These are phyloP conservation scores for Hormiphora californensis DNA, from an alignment of 37 sponge, comb jelly and placozoan genomes.

Conservation along the genomic window DNA sequence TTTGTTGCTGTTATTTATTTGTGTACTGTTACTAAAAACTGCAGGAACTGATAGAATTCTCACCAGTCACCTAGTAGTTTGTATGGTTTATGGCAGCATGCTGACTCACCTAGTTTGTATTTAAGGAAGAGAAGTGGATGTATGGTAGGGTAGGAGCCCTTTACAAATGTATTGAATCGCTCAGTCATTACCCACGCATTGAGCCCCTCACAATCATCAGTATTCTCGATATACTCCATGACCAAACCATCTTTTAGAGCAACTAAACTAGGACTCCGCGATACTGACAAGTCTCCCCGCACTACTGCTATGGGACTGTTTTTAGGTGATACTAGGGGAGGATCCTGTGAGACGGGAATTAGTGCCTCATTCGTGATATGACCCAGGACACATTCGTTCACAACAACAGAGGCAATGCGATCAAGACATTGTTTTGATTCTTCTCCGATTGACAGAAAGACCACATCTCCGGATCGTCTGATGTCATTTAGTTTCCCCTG, in stretches of 20 bases:
- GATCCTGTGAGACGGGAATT: too few species aligned
- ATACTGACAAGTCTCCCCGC: too few species aligned
- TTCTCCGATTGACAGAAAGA: neutral
- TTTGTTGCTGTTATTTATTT: too few species aligned
- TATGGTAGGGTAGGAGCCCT: conserved; percentile 27
- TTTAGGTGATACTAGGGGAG: too few species aligned
- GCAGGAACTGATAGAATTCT: too few species aligned
- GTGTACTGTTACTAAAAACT: too few species aligned
- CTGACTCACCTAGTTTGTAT: conserved; percentile 26
- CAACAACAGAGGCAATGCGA: neutral
- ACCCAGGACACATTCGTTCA: conserved; percentile 5
- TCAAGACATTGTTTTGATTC: neutral
- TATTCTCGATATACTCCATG: neutral
- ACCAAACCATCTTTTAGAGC: conserved; percentile 3
- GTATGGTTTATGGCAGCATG: too few species aligned
- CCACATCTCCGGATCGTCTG: neutral
- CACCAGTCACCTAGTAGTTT: too few species aligned
- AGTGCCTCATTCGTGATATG: too few species aligned
- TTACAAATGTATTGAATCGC: neutral
- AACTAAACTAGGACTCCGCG: neutral
- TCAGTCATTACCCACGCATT: conserved; percentile 29
- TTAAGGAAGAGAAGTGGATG: conserved; percentile 10
- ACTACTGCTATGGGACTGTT: too few species aligned
- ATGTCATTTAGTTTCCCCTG: conserved; percentile 12
- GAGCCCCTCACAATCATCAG: neutral